Base-by-base conservation (phyloP, 2,113 vertebrate species). In the Syngnathus scovelli region DNA sequence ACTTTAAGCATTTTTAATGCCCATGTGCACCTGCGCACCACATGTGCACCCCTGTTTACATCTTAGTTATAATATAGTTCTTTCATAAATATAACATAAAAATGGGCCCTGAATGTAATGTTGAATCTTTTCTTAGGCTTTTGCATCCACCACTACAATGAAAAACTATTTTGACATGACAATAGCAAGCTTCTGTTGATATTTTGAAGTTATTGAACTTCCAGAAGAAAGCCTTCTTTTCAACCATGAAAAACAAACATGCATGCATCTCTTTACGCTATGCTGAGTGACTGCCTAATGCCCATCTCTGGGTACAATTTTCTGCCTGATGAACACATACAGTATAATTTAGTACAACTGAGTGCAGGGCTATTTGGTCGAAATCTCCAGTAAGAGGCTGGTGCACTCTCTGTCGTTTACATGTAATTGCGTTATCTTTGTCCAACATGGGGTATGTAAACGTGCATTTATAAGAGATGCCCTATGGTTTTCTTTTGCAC, bases 381-480 rank as follows among this genome's bases (percentile, higher is more conserved):
- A 51, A 21, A 39, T 66, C 70, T 75, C 23, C 66, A 69, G 69
- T 67, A 70, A 59, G 62, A 60, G 63, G 52, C 70, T 71, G 78
- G 62, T 74, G 65, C 52, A 68, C 13, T 69, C 72, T 70, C 67
- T 69, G 58, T 77, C 43, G 60, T 71, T 74, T 41, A 67, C 62
- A 52, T 44, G 69, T 71, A 64, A 78, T 85, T 82, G 66, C 61
- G 77, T 74, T 68, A 69, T 64, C 81, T 81, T 61, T 38, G 65
- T 33, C 21, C 46, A 51, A 72, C 46, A 49, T 46, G 36, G 66
- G 64, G 46, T 61, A 55, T 61, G 68, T 36, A 41, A 10, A 1
- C 16, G 27, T 63, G 61, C 51, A 69, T 75, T 84, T 76, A 69
- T 78, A 70, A 67, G 43, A 73, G 49, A 69, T 73, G 76, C 72